These are phyloP conservation scores for Morus bassanus DNA, from an alignment of 2,797 vertebrate species.

Conservation along the genomic window DNA sequence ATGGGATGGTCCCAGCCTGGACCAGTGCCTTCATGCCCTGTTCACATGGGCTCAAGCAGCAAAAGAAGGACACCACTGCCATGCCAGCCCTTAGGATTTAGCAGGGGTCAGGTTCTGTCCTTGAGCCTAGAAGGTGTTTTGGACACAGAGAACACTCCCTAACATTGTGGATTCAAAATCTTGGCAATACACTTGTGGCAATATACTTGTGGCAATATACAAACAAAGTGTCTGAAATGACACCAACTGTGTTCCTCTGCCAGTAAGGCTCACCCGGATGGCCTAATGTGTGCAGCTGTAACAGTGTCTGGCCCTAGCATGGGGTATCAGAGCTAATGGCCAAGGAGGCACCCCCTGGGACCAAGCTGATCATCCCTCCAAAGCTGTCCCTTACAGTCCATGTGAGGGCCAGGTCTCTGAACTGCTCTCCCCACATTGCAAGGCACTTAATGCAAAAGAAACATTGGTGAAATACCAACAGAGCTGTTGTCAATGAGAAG, in stretches of 20 bases:
- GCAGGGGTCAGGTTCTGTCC: background rate
- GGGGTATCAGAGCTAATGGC: background rate
- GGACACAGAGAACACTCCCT: rapidly evolving
- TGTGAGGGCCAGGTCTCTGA: background rate
- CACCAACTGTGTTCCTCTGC: background rate
- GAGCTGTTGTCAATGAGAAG: background rate
- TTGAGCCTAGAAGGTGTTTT: background rate
- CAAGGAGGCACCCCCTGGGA: background rate
- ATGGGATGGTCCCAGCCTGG: background rate
- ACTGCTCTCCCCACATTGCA: background rate
- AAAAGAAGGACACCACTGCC: background rate
- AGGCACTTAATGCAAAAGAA: background rate
- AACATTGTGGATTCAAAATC: background rate
- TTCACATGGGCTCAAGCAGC: background rate
- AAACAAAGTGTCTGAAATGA: background rate
- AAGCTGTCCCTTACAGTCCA: background rate
- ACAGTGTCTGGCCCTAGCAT: background rate
- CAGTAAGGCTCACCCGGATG: background rate
- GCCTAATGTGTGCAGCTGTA: background rate
- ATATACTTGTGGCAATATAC: background rate
- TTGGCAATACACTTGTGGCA: background rate
- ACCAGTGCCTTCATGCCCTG: background rate
- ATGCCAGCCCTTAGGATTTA: background rate
- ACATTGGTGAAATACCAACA: background rate
- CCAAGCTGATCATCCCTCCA: background rate